Evolutionary conservation across 2,113 vertebrate genomes (phyloP).

Genomic region (Ivindomyrus marchei): DNA sequence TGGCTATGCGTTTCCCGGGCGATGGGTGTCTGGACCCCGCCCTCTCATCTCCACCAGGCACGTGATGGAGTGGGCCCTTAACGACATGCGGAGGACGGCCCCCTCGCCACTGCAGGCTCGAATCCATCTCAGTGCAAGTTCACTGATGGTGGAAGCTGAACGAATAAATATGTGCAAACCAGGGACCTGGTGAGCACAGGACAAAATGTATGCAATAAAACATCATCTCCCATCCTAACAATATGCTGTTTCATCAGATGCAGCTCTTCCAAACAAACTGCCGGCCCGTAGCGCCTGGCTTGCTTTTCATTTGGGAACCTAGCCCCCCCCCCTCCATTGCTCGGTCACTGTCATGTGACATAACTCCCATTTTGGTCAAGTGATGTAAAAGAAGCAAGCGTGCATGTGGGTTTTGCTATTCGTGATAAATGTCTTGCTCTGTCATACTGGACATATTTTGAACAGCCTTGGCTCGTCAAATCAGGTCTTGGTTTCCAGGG

Average conservation of each 20-base stretch:
- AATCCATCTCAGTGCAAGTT: background rate
- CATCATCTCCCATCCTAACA: background rate
- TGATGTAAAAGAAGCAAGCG: background rate
- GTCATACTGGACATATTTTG: background rate
- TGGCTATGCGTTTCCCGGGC: conserved; percentile 27
- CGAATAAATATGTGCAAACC: background rate
- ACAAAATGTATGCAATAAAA: background rate
- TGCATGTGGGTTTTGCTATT: background rate
- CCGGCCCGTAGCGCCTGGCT: background rate
- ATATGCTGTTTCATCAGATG: background rate
- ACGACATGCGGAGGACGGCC: background rate
- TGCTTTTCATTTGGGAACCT: background rate
- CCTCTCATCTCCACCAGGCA: background rate
- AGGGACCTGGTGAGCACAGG: background rate
- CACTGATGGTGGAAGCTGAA: background rate
- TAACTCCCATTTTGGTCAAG: background rate
- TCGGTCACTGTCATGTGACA: background rate
- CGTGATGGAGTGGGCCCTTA: background rate
- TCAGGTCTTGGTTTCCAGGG: background rate
- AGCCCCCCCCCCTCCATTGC: background rate
- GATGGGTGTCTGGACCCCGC: conserved; percentile 21
- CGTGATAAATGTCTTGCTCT: background rate
- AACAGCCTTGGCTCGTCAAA: background rate
- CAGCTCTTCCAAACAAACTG: background rate
- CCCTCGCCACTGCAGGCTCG: background rate